These are phyloP conservation scores for Ascaphus truei DNA, from an alignment of 2,113 vertebrate genomes.

Conservation along the genomic window DNA sequence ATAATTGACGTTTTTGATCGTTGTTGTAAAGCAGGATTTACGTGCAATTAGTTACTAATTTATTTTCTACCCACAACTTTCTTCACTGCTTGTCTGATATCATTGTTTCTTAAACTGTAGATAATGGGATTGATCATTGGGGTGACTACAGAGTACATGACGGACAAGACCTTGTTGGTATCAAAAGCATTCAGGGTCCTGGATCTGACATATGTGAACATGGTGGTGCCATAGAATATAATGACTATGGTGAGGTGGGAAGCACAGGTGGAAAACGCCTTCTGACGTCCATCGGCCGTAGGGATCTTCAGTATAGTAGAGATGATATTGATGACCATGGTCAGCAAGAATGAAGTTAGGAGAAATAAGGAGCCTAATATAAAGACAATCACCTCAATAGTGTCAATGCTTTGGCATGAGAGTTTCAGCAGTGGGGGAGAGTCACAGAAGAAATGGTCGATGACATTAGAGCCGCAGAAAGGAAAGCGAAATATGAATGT, in stretches of 20 bases:
- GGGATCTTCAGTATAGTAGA: constrained; percentile 8
- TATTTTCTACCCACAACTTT: too few relatives aligned
- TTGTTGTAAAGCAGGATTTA: too few relatives aligned
- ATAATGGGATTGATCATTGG: constrained; percentile 20
- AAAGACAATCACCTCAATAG: constrained; percentile 1
- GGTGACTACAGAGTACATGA: constrained; percentile 9
- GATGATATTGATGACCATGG: not conserved
- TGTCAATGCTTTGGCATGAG: not conserved
- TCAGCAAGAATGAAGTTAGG: not conserved
- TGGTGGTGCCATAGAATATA: constrained; percentile 11
- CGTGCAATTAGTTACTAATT: too few relatives aligned
- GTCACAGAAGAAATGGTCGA: constrained; percentile 20
- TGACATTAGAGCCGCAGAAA: not conserved
- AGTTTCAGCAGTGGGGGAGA: not conserved
- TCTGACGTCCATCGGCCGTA: not conserved
- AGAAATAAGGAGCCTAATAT: not conserved
- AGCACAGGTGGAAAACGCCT: constrained; percentile 10
- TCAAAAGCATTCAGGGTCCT: not conserved
- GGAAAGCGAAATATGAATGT: not conserved
- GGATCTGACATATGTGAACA: constrained; percentile 7
- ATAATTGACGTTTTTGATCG: too few relatives aligned
- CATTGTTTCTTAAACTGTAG: constrained; percentile 15
- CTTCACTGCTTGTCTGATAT: constrained; percentile 6
- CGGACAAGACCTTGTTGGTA: not conserved
- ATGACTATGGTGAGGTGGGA: constrained; percentile 11